Base-by-base conservation (phyloP, 2,797 vertebrate genomes). In the Mormyrus proboscirostris region DNA sequence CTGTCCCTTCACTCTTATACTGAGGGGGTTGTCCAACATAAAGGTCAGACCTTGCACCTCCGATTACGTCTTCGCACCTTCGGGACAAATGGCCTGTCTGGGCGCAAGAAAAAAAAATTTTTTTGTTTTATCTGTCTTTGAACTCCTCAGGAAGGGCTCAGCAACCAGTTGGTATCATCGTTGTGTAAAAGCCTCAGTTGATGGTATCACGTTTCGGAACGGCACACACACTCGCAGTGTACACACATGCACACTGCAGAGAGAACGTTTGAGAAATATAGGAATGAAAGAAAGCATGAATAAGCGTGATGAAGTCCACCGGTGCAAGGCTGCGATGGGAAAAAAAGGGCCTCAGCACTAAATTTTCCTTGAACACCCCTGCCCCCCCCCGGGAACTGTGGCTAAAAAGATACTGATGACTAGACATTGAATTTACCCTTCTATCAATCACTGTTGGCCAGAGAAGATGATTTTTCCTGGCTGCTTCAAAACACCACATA, bases 391-490 rank as follows among this genome's bases (percentile, higher is more conserved):
- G 92, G 92, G 92, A 90, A 88, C 69, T 76, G 90, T 53, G 93
- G 91, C 94, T 95, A 94, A 95, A 95, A 94, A 92, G 93, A 89
- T 93, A 91, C 92, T 92, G 93, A 95, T 96, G 95, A 96, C 95
- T 95, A 95, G 93, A 92, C 91, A 95, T 95, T 96, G 94, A 95
- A 95, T 96, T 96, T 95, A 94, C 93, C 93, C 90, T 88, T 91
- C 95, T 92, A 93, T 96, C 94, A 95, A 95, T 96, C 95, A 96
- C 93, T 95, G 94, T 91, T 92, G 92, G 91, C 53, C 88, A 90
- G 93, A 41, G 83, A 25, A 14, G 47, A 89, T 62, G 89, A 89
- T 90, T 33, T 92, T 92, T 92, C 93, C 91, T 89, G 92, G 93
- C 92, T 92, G 90, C 90, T 88, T 25, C 91, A 90, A 69, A 51